Conservation (phyloP, 2,113 vertebrate genomes). For the Sialia sialis region DNA sequence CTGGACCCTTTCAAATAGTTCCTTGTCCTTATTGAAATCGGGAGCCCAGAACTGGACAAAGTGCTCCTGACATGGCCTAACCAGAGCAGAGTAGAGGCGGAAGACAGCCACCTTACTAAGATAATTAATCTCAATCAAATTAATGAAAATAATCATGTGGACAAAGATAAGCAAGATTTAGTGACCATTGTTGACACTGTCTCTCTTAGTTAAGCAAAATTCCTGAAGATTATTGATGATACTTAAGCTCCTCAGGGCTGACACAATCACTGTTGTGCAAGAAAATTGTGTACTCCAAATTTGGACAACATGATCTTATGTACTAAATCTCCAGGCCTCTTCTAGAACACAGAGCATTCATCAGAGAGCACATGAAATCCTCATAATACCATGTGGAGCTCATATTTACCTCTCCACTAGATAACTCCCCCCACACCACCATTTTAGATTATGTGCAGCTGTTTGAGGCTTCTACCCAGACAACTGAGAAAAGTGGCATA, state of each 20-base stretch:
- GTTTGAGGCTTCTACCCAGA: neutral
- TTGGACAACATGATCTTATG: neutral
- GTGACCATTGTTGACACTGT: constrained; percentile 36
- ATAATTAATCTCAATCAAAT: constrained; percentile 46
- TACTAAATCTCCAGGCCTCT: neutral
- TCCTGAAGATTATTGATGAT: constrained; percentile 30
- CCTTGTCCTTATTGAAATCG: neutral
- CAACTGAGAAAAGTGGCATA: neutral
- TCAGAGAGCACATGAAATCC: neutral
- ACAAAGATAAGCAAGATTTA: constrained; percentile 38
- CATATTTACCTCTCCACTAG: neutral
- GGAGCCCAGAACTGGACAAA: neutral
- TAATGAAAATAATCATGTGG: constrained; percentile 39
- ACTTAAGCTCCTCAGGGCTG: neutral
- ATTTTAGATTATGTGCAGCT: neutral
- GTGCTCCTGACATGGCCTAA: neutral
- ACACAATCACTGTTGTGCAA: neutral
- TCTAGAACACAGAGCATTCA: neutral
- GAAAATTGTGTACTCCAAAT: neutral
- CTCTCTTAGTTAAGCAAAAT: constrained; percentile 5
- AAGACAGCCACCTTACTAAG: neutral
- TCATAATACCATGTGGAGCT: neutral
- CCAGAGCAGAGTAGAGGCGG: neutral
- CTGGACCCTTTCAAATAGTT: neutral
- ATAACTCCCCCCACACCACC: rapidly evolving